Conservation (phyloP, 2,113 vertebrate genomes). For the Bungarus multicinctus region DNA sequence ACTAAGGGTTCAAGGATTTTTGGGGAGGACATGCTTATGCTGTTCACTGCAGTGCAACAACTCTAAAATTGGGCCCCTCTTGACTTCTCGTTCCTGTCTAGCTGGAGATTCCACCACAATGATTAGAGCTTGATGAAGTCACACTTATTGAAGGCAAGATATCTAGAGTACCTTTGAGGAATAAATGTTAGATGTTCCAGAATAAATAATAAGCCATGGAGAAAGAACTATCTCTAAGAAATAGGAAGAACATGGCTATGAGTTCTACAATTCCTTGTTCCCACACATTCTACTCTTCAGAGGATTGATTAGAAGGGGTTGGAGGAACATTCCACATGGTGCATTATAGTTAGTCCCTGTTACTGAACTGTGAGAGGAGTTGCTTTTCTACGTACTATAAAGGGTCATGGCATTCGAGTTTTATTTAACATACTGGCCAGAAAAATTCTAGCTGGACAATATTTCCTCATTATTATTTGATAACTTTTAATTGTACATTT, state of each 20-base stretch:
- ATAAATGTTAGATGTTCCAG: background rate
- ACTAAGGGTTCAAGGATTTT: background rate
- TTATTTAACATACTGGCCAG: no score
- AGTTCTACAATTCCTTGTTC: background rate
- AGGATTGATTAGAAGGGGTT: background rate
- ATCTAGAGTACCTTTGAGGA: background rate
- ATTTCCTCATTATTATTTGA: background rate
- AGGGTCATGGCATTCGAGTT: no score
- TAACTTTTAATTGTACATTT: background rate
- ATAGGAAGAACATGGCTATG: background rate
- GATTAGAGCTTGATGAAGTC: background rate
- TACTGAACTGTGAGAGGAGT: no score
- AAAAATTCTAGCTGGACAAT: background rate
- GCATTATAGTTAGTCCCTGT: no score
- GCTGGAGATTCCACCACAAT: background rate
- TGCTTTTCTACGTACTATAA: no score
- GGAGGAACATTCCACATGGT: no score
- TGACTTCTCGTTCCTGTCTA: background rate
- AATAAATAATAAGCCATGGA: background rate
- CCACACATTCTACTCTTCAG: background rate
- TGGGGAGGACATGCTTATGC: background rate
- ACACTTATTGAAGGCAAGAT: background rate
- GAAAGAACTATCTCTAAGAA: background rate
- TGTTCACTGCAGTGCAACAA: background rate
- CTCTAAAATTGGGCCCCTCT: background rate